Evolutionary conservation across 53 echinoderm and acorn worm genomes (phyloP).

Genomic region (Antedon mediterranea): DNA sequence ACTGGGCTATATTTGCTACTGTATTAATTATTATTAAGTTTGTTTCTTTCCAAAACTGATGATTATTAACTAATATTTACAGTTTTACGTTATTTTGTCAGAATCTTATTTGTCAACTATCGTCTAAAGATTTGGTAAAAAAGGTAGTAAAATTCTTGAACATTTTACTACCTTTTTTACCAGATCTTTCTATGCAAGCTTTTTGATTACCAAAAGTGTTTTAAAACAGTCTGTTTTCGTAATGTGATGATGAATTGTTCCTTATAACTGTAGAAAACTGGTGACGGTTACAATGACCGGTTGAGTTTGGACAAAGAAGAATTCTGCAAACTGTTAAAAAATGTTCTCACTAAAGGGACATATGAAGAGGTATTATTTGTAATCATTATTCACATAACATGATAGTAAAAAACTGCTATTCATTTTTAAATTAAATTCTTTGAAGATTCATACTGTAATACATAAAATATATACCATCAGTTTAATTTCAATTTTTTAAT

Average conservation of each 20-base stretch:
- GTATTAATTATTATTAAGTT: background rate
- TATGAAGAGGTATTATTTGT: constrained; percentile 53
- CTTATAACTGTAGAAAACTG: constrained; percentile 24
- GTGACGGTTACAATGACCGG: constrained; percentile 51
- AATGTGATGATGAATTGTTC: background rate
- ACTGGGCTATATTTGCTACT: no score
- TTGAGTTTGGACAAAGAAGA: constrained; percentile 47
- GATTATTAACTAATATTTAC: no score
- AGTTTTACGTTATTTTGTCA: no score
- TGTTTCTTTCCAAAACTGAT: background rate
- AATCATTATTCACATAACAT: background rate
- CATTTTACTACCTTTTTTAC: no score
- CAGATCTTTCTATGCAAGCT: no score
- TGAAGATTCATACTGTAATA: background rate
- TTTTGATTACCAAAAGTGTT: no score
- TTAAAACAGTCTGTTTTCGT: no score
- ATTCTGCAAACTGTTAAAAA: constrained; percentile 46
- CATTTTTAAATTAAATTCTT: background rate
- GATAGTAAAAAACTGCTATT: background rate
- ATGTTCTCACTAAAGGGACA: constrained; percentile 55
- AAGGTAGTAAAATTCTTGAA: no score
- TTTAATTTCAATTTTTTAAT: no score
- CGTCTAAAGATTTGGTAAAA: no score
- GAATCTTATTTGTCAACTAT: no score
- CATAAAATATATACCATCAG: no score